Conservation (phyloP, 2,888 invertebrate species). For the Sphaeridia pumilis region DNA sequence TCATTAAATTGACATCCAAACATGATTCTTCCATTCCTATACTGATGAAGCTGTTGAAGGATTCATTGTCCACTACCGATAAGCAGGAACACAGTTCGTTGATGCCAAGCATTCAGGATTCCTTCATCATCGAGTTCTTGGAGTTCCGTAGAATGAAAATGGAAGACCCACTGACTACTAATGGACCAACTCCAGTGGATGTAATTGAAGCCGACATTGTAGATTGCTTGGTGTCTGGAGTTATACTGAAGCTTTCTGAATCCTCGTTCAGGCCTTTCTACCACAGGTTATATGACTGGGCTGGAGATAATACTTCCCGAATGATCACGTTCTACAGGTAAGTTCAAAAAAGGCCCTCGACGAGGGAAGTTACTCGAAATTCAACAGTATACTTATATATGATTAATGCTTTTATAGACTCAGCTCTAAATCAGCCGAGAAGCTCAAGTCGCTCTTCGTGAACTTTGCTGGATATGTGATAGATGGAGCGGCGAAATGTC, state of each 20-base stretch:
- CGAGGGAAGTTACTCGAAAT: not conserved
- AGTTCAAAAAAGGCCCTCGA: too few relatives aligned
- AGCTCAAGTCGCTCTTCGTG: slow-evolving; percentile 74
- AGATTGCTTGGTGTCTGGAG: slow-evolving; percentile 56
- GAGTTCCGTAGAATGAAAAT: slow-evolving; percentile 39
- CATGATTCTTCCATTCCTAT: slow-evolving; percentile 49
- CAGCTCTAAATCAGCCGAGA: slow-evolving; percentile 63
- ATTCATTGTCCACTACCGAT: slow-evolving; percentile 52
- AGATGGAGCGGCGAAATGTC: slow-evolving; percentile 62
- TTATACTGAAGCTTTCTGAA: slow-evolving; percentile 80
- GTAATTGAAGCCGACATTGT: slow-evolving; percentile 61
- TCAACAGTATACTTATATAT: not conserved
- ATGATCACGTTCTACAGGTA: slow-evolving; percentile 71
- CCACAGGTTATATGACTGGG: slow-evolving; percentile 79
- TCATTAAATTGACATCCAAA: slow-evolving; percentile 15
- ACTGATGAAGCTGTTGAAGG: slow-evolving; percentile 62
- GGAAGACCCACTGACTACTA: not conserved
- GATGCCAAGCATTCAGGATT: slow-evolving; percentile 55
- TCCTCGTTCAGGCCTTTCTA: slow-evolving; percentile 78
- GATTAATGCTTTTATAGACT: slow-evolving; percentile 43
- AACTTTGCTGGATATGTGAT: slow-evolving; percentile 80
- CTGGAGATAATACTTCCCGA: slow-evolving; percentile 51
- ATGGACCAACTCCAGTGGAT: slow-evolving; percentile 41
- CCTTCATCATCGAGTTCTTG: slow-evolving; percentile 54
- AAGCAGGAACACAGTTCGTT: slow-evolving; percentile 53